Base-by-base conservation (phyloP, 2,888 invertebrate genomes). In the Disparrhopalites patrizii region DNA sequence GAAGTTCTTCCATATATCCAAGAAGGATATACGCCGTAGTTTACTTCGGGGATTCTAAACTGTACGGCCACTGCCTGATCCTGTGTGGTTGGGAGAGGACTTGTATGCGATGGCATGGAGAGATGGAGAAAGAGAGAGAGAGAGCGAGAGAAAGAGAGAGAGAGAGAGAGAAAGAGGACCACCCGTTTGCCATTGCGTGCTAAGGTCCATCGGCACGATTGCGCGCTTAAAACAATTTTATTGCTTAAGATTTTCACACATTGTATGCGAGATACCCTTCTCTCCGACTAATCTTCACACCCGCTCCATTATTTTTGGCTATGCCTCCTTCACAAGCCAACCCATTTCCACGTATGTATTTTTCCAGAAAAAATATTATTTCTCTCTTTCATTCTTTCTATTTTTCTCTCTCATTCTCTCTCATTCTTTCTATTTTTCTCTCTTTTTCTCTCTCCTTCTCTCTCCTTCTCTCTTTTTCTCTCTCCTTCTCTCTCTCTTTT, bases 231-330 rank as follows among this genome's bases (percentile, higher is more conserved):
- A 55, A 30, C 33, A 31, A 55, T 58, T 58, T 58, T 58, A 58
- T 58, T 40, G 30, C 58, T 43, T 20, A 13, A 58, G n/a, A 58
- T 40, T 58, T 58, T 58, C 58, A 58, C 58, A 58, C 58, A 58
- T 58, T 58, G 27, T 58, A 28, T 28, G 20, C 13, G 10, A n/a
- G 27, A 50, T 3, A 18, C 55, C 33, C 52, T 4, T 52, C n/a
- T n/a, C 27, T 27, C 52, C 30, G 25, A n/a, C n/a, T n/a, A n/a
- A n/a, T 15, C 52, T 7, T 31, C 55, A 20, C 2, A 27, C 3
- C 31, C 33, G 20, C 31, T 33, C 33, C 33, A 55, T 55, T 33
- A 55, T 55, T 33, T 33, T 54, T 27, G 54, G 20, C 20, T 10
- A 55, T 13, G 18, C n/a, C n/a, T n/a, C n/a, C n/a, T n/a, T n/a